Evolutionary conservation across 2,888 invertebrate genomes (phyloP).

Genomic region (Griposia aprilina): DNA sequence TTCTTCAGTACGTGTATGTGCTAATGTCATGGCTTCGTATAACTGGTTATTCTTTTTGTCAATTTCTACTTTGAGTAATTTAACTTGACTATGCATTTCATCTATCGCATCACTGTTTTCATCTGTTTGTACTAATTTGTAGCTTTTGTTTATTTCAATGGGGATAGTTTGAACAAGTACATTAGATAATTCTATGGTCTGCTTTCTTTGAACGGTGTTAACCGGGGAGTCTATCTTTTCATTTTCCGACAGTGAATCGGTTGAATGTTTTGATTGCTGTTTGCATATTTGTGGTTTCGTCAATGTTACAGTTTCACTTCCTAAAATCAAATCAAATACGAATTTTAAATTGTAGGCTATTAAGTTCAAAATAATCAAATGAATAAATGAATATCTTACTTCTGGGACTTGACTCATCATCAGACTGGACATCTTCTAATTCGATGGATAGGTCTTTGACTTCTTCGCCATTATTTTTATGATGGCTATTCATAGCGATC

Average conservation of each 20-base stretch:
- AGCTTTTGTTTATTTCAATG: slow-evolving; percentile 58
- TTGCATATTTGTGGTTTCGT: slow-evolving; percentile 77
- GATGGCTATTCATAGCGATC: slow-evolving; percentile 36
- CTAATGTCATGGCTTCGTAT: slow-evolving; percentile 77
- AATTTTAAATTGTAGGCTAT: neutral
- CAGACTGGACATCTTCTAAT: slow-evolving; percentile 82
- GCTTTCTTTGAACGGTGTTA: slow-evolving; percentile 40
- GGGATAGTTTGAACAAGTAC: slow-evolving; percentile 77
- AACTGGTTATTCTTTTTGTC: slow-evolving; percentile 79
- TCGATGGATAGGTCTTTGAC: slow-evolving; percentile 58
- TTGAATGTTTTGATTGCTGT: slow-evolving; percentile 57
- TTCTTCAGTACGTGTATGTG: slow-evolving; percentile 81
- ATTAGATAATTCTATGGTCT: slow-evolving; percentile 59
- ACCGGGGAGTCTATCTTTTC: slow-evolving; percentile 40
- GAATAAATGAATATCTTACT: slow-evolving; percentile 67
- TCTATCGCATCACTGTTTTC: slow-evolving; percentile 65
- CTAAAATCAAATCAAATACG: slow-evolving; percentile 72
- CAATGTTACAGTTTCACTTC: slow-evolving; percentile 81
- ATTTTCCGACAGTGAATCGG: slow-evolving; percentile 23
- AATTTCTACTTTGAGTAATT: slow-evolving; percentile 69
- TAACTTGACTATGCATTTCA: slow-evolving; percentile 70
- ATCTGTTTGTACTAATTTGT: slow-evolving; percentile 79
- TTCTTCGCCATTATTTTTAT: slow-evolving; percentile 59
- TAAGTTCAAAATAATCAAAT: neutral
- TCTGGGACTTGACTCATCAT: slow-evolving; percentile 78